phyloP scores from a whole-genome alignment of 2,113 vertebrate genomes.

The Neomonachus schauinslandi region DNA sequence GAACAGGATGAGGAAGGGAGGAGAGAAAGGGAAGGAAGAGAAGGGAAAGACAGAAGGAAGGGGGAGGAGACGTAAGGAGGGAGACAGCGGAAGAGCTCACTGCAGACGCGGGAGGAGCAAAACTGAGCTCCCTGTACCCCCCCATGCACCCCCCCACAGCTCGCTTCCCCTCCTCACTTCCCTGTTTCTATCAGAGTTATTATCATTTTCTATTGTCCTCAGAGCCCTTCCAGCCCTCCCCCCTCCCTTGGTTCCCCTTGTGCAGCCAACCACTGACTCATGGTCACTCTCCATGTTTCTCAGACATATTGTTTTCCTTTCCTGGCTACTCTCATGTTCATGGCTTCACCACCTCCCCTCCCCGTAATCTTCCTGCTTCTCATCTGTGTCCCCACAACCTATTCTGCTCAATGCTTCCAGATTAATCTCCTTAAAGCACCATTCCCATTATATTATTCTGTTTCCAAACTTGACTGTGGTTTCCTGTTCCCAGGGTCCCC shows the following conservation, averaged over 20 bases:
- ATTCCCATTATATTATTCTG: background rate
- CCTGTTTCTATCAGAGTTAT: background rate
- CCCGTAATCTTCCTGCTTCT: background rate
- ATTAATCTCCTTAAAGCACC: background rate
- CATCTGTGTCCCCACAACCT: background rate
- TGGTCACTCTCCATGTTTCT: rapidly evolving
- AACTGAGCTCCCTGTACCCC: background rate
- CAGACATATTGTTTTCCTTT: background rate
- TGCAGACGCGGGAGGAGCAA: background rate
- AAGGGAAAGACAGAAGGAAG: constrained; percentile 56
- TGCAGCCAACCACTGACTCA: background rate
- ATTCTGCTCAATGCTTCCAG: background rate
- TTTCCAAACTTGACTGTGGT: background rate
- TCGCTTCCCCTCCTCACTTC: background rate
- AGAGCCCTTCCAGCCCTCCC: background rate
- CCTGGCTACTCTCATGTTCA: background rate
- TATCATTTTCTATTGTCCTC: background rate
- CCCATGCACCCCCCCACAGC: rapidly evolving
- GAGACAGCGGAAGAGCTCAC: background rate
- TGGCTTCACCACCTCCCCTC: background rate
- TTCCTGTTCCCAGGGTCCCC: background rate
- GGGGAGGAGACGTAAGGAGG: background rate
- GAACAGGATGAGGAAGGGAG: background rate
- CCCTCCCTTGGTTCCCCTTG: background rate
- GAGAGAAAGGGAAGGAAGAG: background rate